Evolutionary conservation across 2,113 vertebrate species (phyloP), one percentile per base, ranked within the genome.

Genomic region (Oryzias woworae): DNA sequence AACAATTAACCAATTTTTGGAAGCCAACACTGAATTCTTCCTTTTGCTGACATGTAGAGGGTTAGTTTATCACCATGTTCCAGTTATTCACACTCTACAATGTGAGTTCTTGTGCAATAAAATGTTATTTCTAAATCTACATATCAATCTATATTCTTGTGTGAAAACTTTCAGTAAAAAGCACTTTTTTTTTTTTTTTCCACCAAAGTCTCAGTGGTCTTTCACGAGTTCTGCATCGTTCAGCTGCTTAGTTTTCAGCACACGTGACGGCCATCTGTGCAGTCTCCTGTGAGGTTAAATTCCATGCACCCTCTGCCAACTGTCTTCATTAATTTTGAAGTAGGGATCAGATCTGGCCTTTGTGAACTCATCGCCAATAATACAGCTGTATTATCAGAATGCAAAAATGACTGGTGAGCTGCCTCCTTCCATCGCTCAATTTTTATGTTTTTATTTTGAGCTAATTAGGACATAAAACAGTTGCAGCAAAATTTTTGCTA

Each of bases 261-360:
- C 31, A n/a, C 18, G 31, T 61, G 31, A 22, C 16, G 36, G 57
- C n/a, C 65, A 52, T 53, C 52, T 55, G n/a, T 4, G 8, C 7
- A 28, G 59, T 61, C n/a, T 61, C 53, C 61, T 54, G 0, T 44
- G 52, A 57, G 50, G 62, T 73, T 66, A 53, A 60, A 49, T 28
- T 46, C 6, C 56, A 66, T 41, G 68, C 47, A 57, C 47, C 22
- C 22, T 46, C 16, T 53, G 66, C 60, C 52, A 67, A 14, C 8
- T 5, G 66, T 57, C 43, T 61, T 75, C 53, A 72, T 80, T 75
- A 77, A 48, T 53, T 70, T 65, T 54, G 52, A 72, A 63, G 51
- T 65, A 44, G 63, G 51, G 53, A 78, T 74, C 72, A 71, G 60
- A 78, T 67, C 58, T 71, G 58, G 62, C 69, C 63, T 56, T 44